Conservation (phyloP, 1,140 invertebrate species). For the Neelides sp. region DNA sequence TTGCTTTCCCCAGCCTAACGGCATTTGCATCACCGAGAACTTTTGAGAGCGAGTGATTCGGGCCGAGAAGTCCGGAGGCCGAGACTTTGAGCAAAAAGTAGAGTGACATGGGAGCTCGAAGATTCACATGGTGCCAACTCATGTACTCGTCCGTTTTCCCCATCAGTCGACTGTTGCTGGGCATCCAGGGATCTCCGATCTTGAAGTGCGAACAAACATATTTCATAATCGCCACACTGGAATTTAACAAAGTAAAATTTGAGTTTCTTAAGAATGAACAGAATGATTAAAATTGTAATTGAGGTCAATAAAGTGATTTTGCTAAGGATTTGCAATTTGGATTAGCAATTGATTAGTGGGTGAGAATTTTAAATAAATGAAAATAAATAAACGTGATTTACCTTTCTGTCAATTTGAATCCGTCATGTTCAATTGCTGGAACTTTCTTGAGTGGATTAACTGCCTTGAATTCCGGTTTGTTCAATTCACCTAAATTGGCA, state of each 20-base stretch:
- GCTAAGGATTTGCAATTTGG: too few relatives aligned
- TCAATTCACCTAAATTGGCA: conserved; percentile 54
- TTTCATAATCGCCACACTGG: conserved; percentile 58
- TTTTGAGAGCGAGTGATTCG: too few relatives aligned
- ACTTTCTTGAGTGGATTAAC: conserved; percentile 65
- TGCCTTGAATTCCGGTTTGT: conserved; percentile 49
- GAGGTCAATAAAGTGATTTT: too few relatives aligned
- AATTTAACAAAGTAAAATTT: too few relatives aligned
- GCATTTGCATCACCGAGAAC: too few relatives aligned
- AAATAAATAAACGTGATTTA: conserved; percentile 31
- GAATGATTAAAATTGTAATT: too few relatives aligned
- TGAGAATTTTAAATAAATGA: too few relatives aligned
- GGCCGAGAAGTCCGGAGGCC: conserved; percentile 31
- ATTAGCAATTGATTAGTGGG: too few relatives aligned
- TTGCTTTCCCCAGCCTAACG: conserved; percentile 30
- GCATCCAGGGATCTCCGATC: conserved; percentile 56
- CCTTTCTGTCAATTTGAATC: conserved; percentile 67
- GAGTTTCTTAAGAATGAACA: too few relatives aligned
- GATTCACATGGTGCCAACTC: conserved; percentile 72
- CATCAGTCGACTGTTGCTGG: conserved; percentile 49
- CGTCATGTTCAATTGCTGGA: conserved; percentile 64
- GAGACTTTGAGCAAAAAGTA: conserved; percentile 51
- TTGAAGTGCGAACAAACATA: conserved; percentile 45
- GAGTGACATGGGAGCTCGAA: conserved; percentile 50
- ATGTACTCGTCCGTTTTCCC: conserved; percentile 70